phyloP scores from a whole-genome alignment of 2,888 invertebrate genomes.

The Tenthredo notha region DNA sequence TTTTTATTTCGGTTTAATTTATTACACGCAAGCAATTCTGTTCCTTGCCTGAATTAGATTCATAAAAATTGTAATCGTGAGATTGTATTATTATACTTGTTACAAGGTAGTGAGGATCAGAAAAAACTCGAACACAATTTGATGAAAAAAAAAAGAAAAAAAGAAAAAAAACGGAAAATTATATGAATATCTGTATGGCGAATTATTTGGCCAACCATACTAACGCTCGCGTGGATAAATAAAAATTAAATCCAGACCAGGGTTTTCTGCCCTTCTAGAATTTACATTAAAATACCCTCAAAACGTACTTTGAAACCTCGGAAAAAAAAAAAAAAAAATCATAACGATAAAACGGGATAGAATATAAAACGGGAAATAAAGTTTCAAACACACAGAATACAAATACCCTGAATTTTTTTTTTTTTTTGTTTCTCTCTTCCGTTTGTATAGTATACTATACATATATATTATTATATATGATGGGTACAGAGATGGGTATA shows the following conservation, averaged over 20 bases:
- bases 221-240: conserved; percentile 1
- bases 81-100: background rate
- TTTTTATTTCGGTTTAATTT: conserved; percentile 27
- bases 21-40: background rate
- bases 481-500: background rate
- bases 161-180: background rate
- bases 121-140: background rate
- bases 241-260: conserved; percentile 17
- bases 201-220: background rate
- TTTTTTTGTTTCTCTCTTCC: conserved; percentile 8
- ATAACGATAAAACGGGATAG: conserved; percentile 41
- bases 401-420: conserved; percentile 24
- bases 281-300: conserved; percentile 39
- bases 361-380: conserved; percentile 50
- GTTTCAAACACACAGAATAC: conserved; percentile 45
- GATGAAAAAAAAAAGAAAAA: background rate
- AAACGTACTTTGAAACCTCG: conserved; percentile 23
- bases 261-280: conserved; percentile 28
- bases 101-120: no score
- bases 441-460: background rate
- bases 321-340: no score
- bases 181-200: background rate
- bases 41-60: background rate
- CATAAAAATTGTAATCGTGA: background rate
- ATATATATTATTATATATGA: background rate